Base-by-base conservation (phyloP, 2,113 vertebrate species). In the Eupsittula cactorum region DNA sequence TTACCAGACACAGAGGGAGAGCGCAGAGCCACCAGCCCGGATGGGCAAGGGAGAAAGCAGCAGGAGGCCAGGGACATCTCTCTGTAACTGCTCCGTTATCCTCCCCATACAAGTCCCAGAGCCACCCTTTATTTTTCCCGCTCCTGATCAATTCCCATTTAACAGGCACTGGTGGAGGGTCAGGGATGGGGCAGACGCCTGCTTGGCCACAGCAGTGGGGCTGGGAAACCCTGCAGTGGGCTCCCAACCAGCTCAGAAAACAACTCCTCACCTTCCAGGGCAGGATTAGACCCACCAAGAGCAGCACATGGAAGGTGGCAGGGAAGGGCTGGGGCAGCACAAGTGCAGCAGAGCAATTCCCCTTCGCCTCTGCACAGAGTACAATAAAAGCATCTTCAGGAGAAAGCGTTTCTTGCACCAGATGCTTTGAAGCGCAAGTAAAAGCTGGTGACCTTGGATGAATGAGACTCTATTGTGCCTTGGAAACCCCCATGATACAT, bases 381-480 rank as follows among this genome's bases (percentile, higher is more conserved):
- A 64, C 73, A 92, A 89, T 39, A 27, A 62, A 88, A 95, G 81
- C 59, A 2, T 95, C 97, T 94, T 91, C 33, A 55, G 86, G 88
- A 93, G 93, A 94, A 95, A 96, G 80, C 2, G 52, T 81, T 86
- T 3, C 93, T 91, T 42, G 79, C 65, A 37, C 47, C 59, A 47
- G 92, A 86, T 9, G 94, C 96, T 97, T 92, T 95, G 95, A 97
- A 96, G 92, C 53, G 37, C 95, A 84, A 96, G 95, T 90, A 93
- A 97, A 95, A 94, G 93, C 95, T 41, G 83, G 80, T 96, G 97
- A 97, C 95, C 96, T 98, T 97, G 96, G 83, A 69, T 89, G 92
- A 94, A 93, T 82, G 93, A 93, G 93, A 60, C 37, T 68, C 86
- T 67, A 53, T 92, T 86, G 90, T 82, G 95, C 86, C 81, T 93